Conservation (phyloP, 2,113 vertebrate species). For the Lethenteron reissneri region DNA sequence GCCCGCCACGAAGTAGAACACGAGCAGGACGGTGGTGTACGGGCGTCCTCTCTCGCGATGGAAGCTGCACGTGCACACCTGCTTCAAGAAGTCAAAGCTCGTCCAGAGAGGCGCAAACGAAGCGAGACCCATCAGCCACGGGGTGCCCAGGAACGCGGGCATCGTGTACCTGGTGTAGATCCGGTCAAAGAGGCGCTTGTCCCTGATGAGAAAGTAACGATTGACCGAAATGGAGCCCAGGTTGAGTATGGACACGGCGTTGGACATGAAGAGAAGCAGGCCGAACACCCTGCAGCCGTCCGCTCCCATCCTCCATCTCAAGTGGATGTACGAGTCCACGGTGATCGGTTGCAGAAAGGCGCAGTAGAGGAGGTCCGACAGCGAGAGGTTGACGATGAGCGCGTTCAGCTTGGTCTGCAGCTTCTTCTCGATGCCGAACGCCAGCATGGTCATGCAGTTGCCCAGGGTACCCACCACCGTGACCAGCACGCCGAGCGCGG, state of each 20-base stretch:
- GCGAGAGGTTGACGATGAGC: conserved; percentile 7
- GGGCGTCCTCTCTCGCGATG: conserved; percentile 37
- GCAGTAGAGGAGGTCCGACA: conserved; percentile 8
- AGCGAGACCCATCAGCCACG: not conserved
- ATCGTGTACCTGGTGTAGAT: not conserved
- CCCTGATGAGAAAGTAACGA: not conserved
- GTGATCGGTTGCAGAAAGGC: conserved; percentile 5
- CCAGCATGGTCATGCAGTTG: conserved; percentile 5
- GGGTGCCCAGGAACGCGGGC: not conserved
- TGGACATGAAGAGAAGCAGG: conserved; percentile 1
- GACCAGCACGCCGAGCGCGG: not conserved
- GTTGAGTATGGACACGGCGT: conserved; percentile 9
- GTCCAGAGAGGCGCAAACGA: conserved; percentile 1
- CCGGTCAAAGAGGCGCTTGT: not conserved
- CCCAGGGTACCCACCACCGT: not conserved
- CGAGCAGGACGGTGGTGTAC: conserved; percentile 46
- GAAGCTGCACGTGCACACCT: conserved; percentile 53
- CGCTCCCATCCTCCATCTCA: not conserved
- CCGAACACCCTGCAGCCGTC: not conserved
- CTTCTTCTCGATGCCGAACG: not conserved
- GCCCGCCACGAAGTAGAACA: conserved; percentile 42
- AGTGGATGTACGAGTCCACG: not conserved
- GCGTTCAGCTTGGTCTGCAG: conserved; percentile 1
- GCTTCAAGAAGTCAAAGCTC: conserved; percentile 5
- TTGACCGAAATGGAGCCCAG: not conserved